Evolutionary conservation across 2,888 invertebrate species (phyloP).

Genomic region (Trissoscelio sp.): DNA sequence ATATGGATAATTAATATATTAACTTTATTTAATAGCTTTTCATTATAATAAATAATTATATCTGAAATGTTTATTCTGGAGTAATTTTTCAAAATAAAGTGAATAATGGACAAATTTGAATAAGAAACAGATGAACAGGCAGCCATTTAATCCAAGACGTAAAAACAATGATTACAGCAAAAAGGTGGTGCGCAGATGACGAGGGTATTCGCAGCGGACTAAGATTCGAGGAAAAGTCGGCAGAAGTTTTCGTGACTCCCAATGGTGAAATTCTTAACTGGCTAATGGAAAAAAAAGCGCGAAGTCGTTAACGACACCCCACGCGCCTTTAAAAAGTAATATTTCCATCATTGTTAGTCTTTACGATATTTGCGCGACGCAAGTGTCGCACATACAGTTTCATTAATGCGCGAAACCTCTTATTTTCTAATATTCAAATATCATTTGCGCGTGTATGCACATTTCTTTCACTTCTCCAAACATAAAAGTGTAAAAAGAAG

Average conservation of each 20-base stretch:
- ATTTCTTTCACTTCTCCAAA: background rate
- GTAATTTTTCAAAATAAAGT: no score
- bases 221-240: conserved; percentile 50
- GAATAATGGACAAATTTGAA: no score
- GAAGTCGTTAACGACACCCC: conserved; percentile 70
- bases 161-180: conserved; percentile 54
- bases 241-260: conserved; percentile 66
- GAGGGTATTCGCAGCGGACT: conserved; percentile 33
- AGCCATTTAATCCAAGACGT: conserved; percentile 37
- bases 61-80: no score
- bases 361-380: conserved; percentile 73
- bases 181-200: conserved; percentile 39
- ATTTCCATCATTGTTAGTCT: conserved; percentile 82
- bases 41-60: no score
- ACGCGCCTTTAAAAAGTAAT: conserved; percentile 80
- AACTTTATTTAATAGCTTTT: no score
- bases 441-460: background rate
- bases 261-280: conserved; percentile 68
- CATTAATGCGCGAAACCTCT: conserved; percentile 41
- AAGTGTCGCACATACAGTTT: conserved; percentile 57
- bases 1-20: no score
- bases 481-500: background rate
- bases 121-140: conserved; percentile 25
- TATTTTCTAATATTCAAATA: conserved; percentile 46
- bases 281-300: conserved; percentile 69